phyloP scores from a whole-genome alignment of 2,797 vertebrate genomes.

The Falco peregrinus region DNA sequence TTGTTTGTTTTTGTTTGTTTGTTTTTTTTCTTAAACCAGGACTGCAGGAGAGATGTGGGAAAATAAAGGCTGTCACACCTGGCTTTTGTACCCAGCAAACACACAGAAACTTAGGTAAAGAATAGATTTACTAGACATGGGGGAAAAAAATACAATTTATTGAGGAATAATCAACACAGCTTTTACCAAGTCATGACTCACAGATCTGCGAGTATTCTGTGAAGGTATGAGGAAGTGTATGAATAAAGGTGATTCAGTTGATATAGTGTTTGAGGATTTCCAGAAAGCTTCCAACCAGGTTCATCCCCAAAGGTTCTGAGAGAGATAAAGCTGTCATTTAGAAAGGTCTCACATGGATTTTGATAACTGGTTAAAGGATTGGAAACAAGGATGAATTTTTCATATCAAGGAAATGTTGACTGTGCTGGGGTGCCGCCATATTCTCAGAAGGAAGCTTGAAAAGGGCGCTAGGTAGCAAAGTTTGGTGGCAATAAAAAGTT shows the following conservation, averaged over 20 bases:
- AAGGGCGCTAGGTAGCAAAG: background rate
- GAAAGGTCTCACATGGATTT: background rate
- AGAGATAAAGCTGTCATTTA: background rate
- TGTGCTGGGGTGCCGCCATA: background rate
- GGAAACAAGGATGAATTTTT: background rate
- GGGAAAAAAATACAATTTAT: background rate
- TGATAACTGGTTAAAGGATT: background rate
- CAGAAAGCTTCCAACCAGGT: background rate
- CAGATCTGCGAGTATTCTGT: background rate
- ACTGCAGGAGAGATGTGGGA: background rate
- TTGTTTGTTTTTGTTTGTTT: background rate
- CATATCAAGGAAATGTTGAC: background rate
- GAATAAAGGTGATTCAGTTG: background rate
- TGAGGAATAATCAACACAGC: background rate
- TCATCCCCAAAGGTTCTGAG: background rate
- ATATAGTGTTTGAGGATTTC: background rate
- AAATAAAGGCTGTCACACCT: background rate
- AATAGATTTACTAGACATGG: background rate
- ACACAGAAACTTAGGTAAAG: background rate
- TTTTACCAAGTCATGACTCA: background rate
- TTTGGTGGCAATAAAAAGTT: background rate
- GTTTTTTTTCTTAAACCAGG: background rate
- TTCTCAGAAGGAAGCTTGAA: background rate
- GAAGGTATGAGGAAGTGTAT: background rate
- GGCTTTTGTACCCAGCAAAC: background rate